Evolutionary conservation across 2,888 invertebrate species (phyloP).

Genomic region (Tenthredo scrophulariae): DNA sequence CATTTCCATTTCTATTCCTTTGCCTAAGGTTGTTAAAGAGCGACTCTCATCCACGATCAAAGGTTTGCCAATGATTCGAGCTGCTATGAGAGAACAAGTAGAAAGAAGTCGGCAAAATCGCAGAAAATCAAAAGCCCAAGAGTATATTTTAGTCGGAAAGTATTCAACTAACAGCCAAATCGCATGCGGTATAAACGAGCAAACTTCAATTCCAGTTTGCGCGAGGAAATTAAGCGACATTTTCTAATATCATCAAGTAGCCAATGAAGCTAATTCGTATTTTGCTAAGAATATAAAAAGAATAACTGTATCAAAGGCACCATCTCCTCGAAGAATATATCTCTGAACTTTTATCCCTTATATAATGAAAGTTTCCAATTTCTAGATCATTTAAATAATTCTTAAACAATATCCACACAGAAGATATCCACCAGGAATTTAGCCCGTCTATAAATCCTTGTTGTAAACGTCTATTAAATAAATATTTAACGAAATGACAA

Average conservation of each 20-base stretch:
- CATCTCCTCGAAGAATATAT: neutral
- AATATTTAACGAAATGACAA: conserved; percentile 19
- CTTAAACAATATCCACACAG: neutral
- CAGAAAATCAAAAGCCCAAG: conserved; percentile 10
- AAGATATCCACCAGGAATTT: neutral
- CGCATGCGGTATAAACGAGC: conserved; percentile 23
- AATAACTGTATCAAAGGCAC: neutral
- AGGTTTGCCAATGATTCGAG: conserved; percentile 52
- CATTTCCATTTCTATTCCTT: neutral
- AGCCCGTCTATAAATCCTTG: conserved; percentile 5
- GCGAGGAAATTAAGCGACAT: conserved; percentile 51
- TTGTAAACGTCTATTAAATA: conserved; percentile 42
- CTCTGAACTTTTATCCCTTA: neutral
- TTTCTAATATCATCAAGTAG: conserved; percentile 1
- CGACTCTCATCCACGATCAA: conserved; percentile 58
- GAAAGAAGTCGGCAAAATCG: conserved; percentile 41
- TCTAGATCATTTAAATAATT: neutral
- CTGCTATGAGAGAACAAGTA: conserved; percentile 44
- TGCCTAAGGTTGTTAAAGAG: conserved; percentile 58
- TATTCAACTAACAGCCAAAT: conserved; percentile 9
- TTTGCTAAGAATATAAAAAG: neutral
- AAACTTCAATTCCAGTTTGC: conserved; percentile 37
- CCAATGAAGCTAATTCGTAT: neutral
- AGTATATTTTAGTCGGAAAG: conserved; percentile 54
- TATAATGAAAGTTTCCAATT: neutral